A percentile compares a stretch with the other conserved stretches of the same genome.
phyloP scores from a whole-genome alignment of 1,140 invertebrate genomes.

The Caligus rogercresseyi region DNA sequence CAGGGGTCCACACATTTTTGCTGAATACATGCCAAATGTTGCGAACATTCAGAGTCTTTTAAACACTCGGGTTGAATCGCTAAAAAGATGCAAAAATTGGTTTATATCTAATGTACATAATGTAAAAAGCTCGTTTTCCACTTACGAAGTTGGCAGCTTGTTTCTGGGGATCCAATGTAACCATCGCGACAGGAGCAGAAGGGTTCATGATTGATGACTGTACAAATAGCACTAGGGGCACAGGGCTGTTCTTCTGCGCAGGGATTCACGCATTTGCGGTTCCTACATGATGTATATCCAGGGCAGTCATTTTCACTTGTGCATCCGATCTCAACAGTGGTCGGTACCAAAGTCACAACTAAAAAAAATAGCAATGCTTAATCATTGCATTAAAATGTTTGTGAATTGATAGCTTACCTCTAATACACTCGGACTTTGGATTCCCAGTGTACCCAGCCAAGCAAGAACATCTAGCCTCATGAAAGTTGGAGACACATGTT shows the following conservation, averaged over 20 bases:
- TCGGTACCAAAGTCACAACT: slow-evolving; percentile 48
- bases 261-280: slow-evolving; percentile 51
- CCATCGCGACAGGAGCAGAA: slow-evolving; percentile 67
- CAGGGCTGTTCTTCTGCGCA: slow-evolving; percentile 50
- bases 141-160: slow-evolving; percentile 40
- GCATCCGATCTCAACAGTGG: slow-evolving; percentile 46
- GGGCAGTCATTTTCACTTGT: slow-evolving; percentile 52
- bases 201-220: slow-evolving; percentile 49
- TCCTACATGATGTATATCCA: slow-evolving; percentile 50
- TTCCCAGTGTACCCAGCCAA: slow-evolving; percentile 24
- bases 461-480: slow-evolving; percentile 24
- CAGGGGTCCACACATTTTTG: slow-evolving; percentile 63
- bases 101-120: neutral
- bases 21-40: slow-evolving; percentile 47
- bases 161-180: slow-evolving; percentile 59
- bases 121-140: neutral
- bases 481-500: slow-evolving; percentile 30
- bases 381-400: slow-evolving; percentile 24
- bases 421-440: slow-evolving; percentile 27
- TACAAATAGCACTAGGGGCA: slow-evolving; percentile 52
- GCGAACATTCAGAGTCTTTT: slow-evolving; percentile 50
- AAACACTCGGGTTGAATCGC: slow-evolving; percentile 36
- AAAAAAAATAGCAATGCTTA: no score
- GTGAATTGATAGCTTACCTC: slow-evolving; percentile 23
- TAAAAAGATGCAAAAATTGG: slow-evolving; percentile 6